Conservation (phyloP, 2,797 vertebrate genomes). For the Coregonus ussuriensis region DNA sequence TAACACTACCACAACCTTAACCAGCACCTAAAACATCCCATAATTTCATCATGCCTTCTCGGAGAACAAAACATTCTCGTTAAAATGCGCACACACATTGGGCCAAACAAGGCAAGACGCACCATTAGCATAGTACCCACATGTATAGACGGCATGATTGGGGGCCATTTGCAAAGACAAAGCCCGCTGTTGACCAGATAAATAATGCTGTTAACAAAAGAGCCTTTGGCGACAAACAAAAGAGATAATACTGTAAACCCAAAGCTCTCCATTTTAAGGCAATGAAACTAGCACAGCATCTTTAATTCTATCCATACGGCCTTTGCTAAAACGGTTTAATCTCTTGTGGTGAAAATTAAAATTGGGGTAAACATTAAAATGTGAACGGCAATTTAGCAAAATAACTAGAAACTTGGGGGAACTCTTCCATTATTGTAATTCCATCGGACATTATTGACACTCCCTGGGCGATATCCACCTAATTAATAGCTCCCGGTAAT, state of each 20-base stretch:
- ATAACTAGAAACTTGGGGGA: constrained; percentile 44
- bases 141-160: constrained; percentile 92
- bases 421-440: constrained; percentile 31
- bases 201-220: constrained; percentile 94
- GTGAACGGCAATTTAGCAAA: constrained; percentile 66
- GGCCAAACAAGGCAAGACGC: constrained; percentile 75
- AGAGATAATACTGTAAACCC: constrained; percentile 83
- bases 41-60: constrained; percentile 70
- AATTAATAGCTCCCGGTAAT: constrained; percentile 89
- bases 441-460: constrained; percentile 40
- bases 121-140: constrained; percentile 89
- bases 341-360: constrained; percentile 60
- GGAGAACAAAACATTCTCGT: constrained; percentile 84
- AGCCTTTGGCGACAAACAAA: constrained; percentile 83
- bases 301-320: constrained; percentile 69
- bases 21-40: constrained; percentile 61
- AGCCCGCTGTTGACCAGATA: constrained; percentile 90
- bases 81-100: constrained; percentile 81
- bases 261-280: constrained; percentile 75
- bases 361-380: constrained; percentile 66
- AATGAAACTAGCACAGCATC: constrained; percentile 72
- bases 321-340: constrained; percentile 57
- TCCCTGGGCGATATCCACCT: constrained; percentile 72
- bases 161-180: constrained; percentile 95
- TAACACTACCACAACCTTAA: constrained; percentile 48